Evolutionary conservation across 2,797 vertebrate species (phyloP).

Genomic region (Hafferia zeledoni): DNA sequence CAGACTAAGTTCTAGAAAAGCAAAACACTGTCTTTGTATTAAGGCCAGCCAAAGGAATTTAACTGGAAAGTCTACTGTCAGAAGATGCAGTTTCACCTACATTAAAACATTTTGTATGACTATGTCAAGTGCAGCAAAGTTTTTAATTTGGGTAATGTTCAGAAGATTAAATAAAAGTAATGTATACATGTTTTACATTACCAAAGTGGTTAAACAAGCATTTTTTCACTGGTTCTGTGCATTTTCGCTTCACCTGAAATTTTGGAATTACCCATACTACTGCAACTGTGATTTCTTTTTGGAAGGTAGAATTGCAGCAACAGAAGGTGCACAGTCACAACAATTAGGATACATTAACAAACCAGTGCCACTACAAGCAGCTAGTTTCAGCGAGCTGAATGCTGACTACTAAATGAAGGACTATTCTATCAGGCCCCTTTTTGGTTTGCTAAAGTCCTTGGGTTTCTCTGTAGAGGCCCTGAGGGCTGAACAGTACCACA

Average conservation of each 20-base stretch:
- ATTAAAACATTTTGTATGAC: neutral
- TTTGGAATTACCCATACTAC: neutral
- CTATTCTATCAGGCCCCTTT: neutral
- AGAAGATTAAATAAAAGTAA: neutral
- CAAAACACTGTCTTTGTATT: neutral
- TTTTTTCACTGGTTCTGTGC: neutral
- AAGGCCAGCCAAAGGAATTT: neutral
- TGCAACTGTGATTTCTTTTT: neutral
- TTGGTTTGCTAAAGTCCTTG: neutral
- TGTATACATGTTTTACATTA: neutral
- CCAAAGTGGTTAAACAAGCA: neutral
- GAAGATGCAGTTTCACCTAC: neutral
- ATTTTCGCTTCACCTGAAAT: neutral
- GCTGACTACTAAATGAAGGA: neutral
- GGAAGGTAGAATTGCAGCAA: neutral
- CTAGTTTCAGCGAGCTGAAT: neutral
- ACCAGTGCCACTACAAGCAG: neutral
- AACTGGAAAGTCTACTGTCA: neutral
- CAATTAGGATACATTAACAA: neutral
- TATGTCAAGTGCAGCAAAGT: neutral
- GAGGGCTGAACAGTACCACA: rapidly evolving
- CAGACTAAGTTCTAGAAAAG: neutral
- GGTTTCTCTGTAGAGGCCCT: neutral
- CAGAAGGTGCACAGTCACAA: neutral
- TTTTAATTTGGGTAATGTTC: neutral